phyloP scores from a whole-genome alignment of 2,797 vertebrate genomes.

The Sandelia bainsii region DNA sequence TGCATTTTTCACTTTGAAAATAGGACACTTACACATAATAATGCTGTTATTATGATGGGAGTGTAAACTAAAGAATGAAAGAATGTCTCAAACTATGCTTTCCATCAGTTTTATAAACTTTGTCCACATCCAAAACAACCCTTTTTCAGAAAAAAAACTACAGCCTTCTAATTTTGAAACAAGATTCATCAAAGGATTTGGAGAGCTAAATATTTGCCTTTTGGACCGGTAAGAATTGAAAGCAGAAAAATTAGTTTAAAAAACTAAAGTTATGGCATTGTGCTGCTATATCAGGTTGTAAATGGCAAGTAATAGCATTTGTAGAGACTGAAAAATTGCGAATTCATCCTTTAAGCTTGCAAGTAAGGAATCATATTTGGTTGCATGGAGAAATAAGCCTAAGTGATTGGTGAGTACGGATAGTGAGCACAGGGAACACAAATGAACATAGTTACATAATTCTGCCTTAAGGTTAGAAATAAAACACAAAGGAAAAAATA shows the following conservation, averaged over 20 bases:
- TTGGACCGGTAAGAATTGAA: conserved; percentile 2
- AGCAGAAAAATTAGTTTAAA: conserved; percentile 13
- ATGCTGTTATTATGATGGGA: background rate
- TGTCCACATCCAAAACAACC: background rate
- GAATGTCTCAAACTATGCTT: background rate
- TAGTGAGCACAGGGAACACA: conserved; percentile 43
- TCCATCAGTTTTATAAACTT: background rate
- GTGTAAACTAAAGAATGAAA: background rate
- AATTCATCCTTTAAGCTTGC: conserved; percentile 21
- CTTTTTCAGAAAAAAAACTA: background rate
- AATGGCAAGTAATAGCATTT: conserved; percentile 12
- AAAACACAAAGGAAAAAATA: conserved; percentile 48
- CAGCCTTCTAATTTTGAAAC: background rate
- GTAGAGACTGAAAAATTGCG: conserved; percentile 6
- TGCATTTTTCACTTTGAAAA: background rate
- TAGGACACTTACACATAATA: background rate
- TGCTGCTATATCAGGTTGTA: background rate
- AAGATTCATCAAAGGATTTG: conserved; percentile 1
- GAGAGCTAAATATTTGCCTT: background rate
- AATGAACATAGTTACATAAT: conserved; percentile 55
- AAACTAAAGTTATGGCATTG: conserved; percentile 16
- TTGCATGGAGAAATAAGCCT: conserved; percentile 6
- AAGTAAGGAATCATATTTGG: conserved; percentile 28
- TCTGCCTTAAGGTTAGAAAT: conserved; percentile 36
- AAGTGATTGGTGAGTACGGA: conserved; percentile 11